phyloP scores from a whole-genome alignment of 2,888 invertebrate species.

The Mechanitis mazaeus region DNA sequence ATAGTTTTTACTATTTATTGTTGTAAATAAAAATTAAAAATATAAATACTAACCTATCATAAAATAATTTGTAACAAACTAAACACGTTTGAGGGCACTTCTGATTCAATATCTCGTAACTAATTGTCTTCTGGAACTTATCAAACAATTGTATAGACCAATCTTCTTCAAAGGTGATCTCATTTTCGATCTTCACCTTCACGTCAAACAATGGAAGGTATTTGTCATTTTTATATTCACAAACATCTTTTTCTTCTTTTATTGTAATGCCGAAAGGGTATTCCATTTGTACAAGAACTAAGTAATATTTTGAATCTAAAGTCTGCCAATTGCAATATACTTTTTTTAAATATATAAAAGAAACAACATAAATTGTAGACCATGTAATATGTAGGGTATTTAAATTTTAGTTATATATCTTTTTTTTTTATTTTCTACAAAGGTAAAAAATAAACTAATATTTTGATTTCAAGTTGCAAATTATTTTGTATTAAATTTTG shows the following conservation, averaged over 20 bases:
- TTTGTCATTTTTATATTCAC: conserved; percentile 26
- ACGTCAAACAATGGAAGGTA: conserved; percentile 20
- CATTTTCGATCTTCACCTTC: conserved; percentile 30
- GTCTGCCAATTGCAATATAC: too few relatives aligned
- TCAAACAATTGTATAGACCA: conserved; percentile 17
- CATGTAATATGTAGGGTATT: too few relatives aligned
- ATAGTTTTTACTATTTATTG: too few relatives aligned
- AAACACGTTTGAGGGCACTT: conserved; percentile 20
- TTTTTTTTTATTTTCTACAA: too few relatives aligned
- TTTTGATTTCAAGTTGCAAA: too few relatives aligned
- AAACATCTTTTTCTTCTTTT: conserved; percentile 18
- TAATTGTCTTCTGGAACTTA: conserved; percentile 8
- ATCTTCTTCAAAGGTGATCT: conserved; percentile 11
- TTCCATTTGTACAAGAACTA: conserved; percentile 10
- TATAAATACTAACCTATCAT: conserved; percentile 25
- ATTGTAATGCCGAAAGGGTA: conserved; percentile 8
- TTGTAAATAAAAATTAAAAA: too few relatives aligned
- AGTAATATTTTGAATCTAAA: too few relatives aligned
- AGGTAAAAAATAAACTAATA: too few relatives aligned
- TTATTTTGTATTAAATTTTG: too few relatives aligned
- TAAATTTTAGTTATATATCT: too few relatives aligned
- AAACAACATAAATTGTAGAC: too few relatives aligned
- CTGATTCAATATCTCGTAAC: conserved; percentile 15
- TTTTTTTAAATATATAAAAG: too few relatives aligned
- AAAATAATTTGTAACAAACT: conserved; percentile 26